Evolutionary conservation across 2,888 invertebrate genomes (phyloP).

Genomic region (Xestia sexstrigata): DNA sequence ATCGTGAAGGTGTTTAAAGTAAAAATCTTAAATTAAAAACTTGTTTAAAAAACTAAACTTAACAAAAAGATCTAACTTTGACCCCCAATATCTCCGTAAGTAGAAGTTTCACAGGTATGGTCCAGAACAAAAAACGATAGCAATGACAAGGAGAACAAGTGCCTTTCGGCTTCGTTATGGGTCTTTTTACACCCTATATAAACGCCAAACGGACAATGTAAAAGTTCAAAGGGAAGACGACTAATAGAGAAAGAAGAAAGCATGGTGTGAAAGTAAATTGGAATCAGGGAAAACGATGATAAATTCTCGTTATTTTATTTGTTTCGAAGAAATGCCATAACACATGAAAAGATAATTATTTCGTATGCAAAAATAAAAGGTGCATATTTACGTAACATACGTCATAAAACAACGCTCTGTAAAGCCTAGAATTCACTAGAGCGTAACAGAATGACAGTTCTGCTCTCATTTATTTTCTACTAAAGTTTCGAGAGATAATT

Average conservation of each 20-base stretch:
- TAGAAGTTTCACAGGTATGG: no score
- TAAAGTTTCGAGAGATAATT: slow-evolving; percentile 37
- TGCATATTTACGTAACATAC: slow-evolving; percentile 32
- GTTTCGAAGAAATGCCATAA: not conserved
- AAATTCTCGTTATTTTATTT: not conserved
- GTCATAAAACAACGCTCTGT: slow-evolving; percentile 45
- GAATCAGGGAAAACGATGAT: not conserved
- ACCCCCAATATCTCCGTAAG: no score
- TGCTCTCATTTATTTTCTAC: slow-evolving; percentile 31
- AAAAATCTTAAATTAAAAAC: no score
- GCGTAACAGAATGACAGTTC: slow-evolving; percentile 45
- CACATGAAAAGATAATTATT: slow-evolving; percentile 13
- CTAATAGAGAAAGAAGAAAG: not conserved
- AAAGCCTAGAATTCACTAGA: slow-evolving; percentile 49
- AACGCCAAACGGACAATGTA: not conserved
- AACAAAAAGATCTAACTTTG: no score
- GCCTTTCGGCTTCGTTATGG: no score
- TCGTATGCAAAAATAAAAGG: slow-evolving; percentile 26
- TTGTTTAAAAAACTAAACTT: no score
- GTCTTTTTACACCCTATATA: no score
- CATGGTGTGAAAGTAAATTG: not conserved
- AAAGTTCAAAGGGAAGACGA: not conserved
- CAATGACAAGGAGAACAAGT: no score
- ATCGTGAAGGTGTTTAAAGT: no score
- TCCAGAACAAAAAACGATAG: no score